phyloP scores from a whole-genome alignment of 2,797 vertebrate genomes.

The Gadopsis marmoratus region DNA sequence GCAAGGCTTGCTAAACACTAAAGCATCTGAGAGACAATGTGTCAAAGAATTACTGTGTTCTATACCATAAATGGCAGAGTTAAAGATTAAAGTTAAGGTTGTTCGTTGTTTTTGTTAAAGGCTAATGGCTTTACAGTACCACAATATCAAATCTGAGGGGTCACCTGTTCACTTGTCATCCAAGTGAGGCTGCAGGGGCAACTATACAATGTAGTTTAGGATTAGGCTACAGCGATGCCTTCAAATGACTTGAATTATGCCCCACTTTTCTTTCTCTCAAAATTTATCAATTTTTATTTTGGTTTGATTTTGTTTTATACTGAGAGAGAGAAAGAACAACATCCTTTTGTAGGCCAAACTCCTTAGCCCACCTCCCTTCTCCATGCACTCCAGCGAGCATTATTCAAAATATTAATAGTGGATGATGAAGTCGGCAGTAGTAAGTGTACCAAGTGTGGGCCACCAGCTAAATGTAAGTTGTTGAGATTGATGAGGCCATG shows the following conservation, averaged over 20 bases:
- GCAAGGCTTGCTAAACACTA: background rate
- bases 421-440: slow-evolving; percentile 38
- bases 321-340: slow-evolving; percentile 5
- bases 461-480: slow-evolving; percentile 13
- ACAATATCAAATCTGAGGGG: background rate
- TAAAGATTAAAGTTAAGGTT: background rate
- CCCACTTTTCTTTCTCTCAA: background rate
- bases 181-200: background rate
- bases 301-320: slow-evolving; percentile 14
- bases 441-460: slow-evolving; percentile 18
- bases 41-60: background rate
- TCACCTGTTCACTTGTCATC: background rate
- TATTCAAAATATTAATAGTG: slow-evolving; percentile 32
- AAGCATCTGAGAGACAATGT: background rate
- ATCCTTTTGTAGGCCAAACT: slow-evolving; percentile 60
- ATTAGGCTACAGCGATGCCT: background rate
- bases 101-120: background rate
- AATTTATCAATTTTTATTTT: background rate
- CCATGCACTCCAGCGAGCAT: slow-evolving; percentile 25
- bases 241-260: background rate
- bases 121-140: background rate
- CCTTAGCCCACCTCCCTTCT: background rate
- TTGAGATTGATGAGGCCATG: slow-evolving; percentile 13
- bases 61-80: background rate
- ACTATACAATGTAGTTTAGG: background rate